Evolutionary conservation across 2,797 vertebrate species (phyloP), one percentile per base, ranked within the genome.

Genomic region (Dromococcyx pavoninus): DNA sequence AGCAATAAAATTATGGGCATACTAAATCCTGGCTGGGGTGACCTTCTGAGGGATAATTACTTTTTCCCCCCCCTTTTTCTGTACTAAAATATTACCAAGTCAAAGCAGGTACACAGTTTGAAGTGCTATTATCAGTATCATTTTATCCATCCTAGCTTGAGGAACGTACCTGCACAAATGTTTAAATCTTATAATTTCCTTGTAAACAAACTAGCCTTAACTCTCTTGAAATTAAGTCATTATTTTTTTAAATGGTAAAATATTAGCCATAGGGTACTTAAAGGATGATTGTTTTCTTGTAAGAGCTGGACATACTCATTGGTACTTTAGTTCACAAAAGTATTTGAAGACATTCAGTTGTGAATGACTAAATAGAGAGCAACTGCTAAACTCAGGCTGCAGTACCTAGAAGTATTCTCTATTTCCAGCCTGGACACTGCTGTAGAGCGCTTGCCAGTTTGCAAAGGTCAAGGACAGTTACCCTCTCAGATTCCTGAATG

Each of bases 381-480:
- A 71, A 82, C 64, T 93, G 73, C 87, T 91, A 28, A 93, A 89
- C 53, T 85, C 28, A 56, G 56, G 74, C 82, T 96, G 70, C 51
- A 73, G 81, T 85, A 88, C 86, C 75, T 88, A 41, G 13, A 61
- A 62, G 69, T 48, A 60, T 80, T 95, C 83, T 84, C 17, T 89
- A 84, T 74, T 86, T 86, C 81, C 65, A 92, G 84, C 56, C 70
- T 93, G 94, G 73, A 35, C 32, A 5, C 73, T 80, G 66, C 70
- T 21, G 48, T 88, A 53, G 56, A 62, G 73, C 1, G 9, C 92
- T 93, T 97, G 95, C 91, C 96, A 96, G 95, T 65, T 94, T 72
- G 87, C 85, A 97, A 95, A 96, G 96, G 96, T 97, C 97, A 96
- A 96, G 96, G 96, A 19, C 95, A 48, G 83, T 91, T 93, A 65